These are phyloP conservation scores for Phataginus tetradactyla DNA, from an alignment of 2,797 vertebrate species.

Conservation along the genomic window DNA sequence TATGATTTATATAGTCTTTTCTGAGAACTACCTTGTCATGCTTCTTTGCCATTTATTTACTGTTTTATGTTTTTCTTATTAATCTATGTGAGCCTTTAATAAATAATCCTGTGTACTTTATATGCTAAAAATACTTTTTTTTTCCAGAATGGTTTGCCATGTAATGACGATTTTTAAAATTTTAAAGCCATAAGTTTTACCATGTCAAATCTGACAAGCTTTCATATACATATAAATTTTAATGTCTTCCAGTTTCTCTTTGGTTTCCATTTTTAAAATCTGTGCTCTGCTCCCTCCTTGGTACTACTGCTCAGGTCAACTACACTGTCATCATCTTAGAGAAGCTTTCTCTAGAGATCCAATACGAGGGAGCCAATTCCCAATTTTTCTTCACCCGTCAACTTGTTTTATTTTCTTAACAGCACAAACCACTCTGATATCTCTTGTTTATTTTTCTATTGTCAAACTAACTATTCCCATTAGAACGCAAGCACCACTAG, in stretches of 20 bases:
- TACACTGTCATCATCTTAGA: background rate
- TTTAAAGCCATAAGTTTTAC: background rate
- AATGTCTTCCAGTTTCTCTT: background rate
- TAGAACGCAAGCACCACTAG: background rate
- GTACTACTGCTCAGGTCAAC: background rate
- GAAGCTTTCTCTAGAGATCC: background rate
- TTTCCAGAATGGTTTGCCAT: background rate
- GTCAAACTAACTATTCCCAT: background rate
- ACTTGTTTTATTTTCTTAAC: background rate
- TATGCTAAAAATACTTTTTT: background rate
- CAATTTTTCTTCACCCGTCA: background rate
- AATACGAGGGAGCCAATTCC: background rate
- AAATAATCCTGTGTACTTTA: background rate
- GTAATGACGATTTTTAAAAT: background rate
- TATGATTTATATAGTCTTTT: background rate
- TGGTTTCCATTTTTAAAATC: background rate
- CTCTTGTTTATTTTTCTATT: background rate
- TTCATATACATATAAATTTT: background rate
- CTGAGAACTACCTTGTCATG: background rate
- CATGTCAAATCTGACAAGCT: background rate
- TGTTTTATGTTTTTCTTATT: background rate
- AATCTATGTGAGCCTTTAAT: background rate
- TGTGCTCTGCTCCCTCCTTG: background rate
- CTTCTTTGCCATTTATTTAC: background rate
- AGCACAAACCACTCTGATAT: background rate